Evolutionary conservation across 1,140 invertebrate species (phyloP).

Genomic region (Telenomus remus): DNA sequence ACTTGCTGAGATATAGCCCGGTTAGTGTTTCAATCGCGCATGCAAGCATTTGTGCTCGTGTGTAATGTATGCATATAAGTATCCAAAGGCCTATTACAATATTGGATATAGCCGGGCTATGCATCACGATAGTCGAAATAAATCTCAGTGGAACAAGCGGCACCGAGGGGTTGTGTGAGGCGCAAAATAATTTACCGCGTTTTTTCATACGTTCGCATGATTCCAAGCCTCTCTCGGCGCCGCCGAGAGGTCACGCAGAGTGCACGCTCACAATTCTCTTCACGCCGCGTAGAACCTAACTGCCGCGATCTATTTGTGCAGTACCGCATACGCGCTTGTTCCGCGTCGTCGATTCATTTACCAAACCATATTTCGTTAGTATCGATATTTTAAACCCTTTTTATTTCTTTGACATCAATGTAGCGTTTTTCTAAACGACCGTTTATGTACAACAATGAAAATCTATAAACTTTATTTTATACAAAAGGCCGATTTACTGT

Average conservation of each 20-base stretch:
- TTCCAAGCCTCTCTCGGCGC: slow-evolving; percentile 23
- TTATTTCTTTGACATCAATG: background rate
- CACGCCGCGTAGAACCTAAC: slow-evolving; percentile 30
- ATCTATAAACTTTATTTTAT: too few species aligned
- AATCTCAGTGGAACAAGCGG: slow-evolving; percentile 72
- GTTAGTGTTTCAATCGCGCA: slow-evolving; percentile 73
- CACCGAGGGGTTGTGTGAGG: slow-evolving; percentile 61
- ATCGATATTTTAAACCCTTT: too few species aligned
- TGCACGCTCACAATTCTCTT: slow-evolving; percentile 51
- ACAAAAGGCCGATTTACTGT: too few species aligned
- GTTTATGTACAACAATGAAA: too few species aligned
- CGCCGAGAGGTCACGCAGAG: slow-evolving; percentile 46
- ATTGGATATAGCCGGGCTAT: slow-evolving; percentile 72
- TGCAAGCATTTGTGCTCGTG: slow-evolving; percentile 34
- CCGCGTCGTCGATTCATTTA: slow-evolving; percentile 19
- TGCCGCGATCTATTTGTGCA: slow-evolving; percentile 49
- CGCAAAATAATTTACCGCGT: slow-evolving; percentile 71
- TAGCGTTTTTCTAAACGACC: background rate
- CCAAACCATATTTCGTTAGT: slow-evolving; percentile 1
- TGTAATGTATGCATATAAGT: slow-evolving; percentile 62
- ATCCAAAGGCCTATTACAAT: slow-evolving; percentile 72
- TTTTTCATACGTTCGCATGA: slow-evolving; percentile 65
- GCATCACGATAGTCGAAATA: slow-evolving; percentile 74
- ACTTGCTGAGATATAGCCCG: slow-evolving; percentile 73
- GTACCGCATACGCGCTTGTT: slow-evolving; percentile 34